Percentiles rank a stretch among this genome's conserved stretches.
phyloP scores from a whole-genome alignment of 2,113 vertebrate species.

The Willisornis vidua region DNA sequence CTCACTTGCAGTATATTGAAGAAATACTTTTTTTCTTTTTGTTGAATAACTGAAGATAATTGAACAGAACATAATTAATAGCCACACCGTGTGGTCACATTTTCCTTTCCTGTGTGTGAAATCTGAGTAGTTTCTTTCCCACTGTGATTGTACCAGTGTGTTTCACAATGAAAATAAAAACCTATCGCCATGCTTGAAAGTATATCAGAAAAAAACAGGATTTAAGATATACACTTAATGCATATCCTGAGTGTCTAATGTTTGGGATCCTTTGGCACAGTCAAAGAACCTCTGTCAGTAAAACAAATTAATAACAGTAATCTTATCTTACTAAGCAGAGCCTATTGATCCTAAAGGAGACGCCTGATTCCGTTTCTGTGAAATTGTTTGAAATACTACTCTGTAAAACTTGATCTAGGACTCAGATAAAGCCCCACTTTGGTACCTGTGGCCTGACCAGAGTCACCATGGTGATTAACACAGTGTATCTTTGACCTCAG shows the following conservation, averaged over 20 bases:
- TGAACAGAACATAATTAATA: conserved; percentile 47
- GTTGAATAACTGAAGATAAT: conserved; percentile 47
- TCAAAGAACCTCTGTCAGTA: conserved; percentile 72
- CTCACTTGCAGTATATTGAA: neutral
- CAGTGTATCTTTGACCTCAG: conserved; percentile 71
- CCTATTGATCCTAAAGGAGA: conserved; percentile 73
- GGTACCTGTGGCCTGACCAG: conserved; percentile 52
- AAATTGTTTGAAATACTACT: conserved; percentile 77
- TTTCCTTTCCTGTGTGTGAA: conserved; percentile 56
- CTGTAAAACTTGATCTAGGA: conserved; percentile 71
- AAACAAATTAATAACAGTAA: conserved; percentile 76
- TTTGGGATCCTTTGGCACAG: conserved; percentile 59
- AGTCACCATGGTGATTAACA: conserved; percentile 61
- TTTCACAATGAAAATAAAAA: conserved; percentile 50
- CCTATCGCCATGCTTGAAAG: conserved; percentile 15
- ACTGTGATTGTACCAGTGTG: conserved; percentile 40
- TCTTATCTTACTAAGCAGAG: conserved; percentile 69
- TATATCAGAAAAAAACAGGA: conserved; percentile 34
- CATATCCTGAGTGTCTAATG: conserved; percentile 46
- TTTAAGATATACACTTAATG: conserved; percentile 34
- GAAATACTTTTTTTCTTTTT: neutral
- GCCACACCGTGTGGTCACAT: conserved; percentile 1
- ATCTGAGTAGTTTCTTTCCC: conserved; percentile 30
- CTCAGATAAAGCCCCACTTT: conserved; percentile 69
- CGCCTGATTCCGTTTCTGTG: conserved; percentile 73